These are phyloP conservation scores for Chrysolophus pictus DNA, from an alignment of 2,797 vertebrate genomes.

Conservation along the genomic window DNA sequence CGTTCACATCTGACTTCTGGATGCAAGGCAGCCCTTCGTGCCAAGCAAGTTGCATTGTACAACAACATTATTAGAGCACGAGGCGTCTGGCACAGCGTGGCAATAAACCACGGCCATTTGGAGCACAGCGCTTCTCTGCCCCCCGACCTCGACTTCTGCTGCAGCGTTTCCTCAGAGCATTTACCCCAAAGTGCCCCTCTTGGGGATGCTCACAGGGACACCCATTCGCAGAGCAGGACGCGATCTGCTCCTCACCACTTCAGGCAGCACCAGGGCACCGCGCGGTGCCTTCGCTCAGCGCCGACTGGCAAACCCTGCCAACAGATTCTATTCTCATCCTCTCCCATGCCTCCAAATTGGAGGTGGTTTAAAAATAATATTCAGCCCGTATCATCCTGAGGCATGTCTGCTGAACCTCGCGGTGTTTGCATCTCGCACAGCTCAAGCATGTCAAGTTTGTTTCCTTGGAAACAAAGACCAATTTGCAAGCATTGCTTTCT, in stretches of 20 bases:
- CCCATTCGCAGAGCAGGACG: rapidly evolving
- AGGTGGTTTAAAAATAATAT: slow-evolving; percentile 57
- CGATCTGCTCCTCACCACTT: neutral
- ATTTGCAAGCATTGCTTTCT: slow-evolving; percentile 57
- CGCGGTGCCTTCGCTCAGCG: neutral
- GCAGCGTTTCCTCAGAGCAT: neutral
- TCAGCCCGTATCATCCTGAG: slow-evolving; percentile 14
- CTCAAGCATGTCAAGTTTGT: slow-evolving; percentile 71
- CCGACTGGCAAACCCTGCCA: slow-evolving; percentile 13
- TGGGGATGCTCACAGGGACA: neutral
- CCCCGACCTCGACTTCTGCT: neutral
- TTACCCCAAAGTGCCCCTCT: neutral
- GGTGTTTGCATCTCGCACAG: slow-evolving; percentile 54
- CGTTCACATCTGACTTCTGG: neutral
- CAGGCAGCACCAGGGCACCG: neutral
- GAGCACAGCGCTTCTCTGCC: neutral
- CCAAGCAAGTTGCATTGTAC: neutral
- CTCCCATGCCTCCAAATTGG: slow-evolving; percentile 18
- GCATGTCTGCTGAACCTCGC: slow-evolving; percentile 47
- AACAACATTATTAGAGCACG: neutral
- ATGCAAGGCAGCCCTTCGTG: neutral
- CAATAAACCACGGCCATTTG: neutral
- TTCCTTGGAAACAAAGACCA: slow-evolving; percentile 76
- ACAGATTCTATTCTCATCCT: slow-evolving; percentile 38
- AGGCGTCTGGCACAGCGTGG: neutral